Base-by-base conservation (phyloP, 2,888 invertebrate genomes). In the Drosophila bunnanda region DNA sequence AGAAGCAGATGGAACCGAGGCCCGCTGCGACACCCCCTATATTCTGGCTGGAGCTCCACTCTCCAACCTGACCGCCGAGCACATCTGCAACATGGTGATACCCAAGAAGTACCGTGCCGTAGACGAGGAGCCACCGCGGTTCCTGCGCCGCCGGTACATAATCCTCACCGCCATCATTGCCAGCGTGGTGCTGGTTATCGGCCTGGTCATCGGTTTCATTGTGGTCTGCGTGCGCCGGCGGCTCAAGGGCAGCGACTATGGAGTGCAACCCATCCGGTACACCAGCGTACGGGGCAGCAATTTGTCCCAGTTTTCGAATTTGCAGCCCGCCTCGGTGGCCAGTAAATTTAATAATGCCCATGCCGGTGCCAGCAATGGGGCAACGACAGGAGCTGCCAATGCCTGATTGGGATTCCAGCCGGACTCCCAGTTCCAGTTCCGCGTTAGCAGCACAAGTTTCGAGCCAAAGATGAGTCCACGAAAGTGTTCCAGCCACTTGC, bases 81-180 rank as follows among this genome's bases (percentile, higher is more conserved):
- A 82, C 15, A 82, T 91, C 25, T 91, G 91, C 55, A 85, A 76
- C 30, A 79, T 90, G 82, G 82, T 88, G 44, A 82, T 91, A 64
- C 90, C 92, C 2, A 84, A 82, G 53, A 89, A 91, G 54, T 91
- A 87, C 41, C 84, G 87, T 28, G 80, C 89, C 8, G 84, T 91
- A 12, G 88, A 91, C 36, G 91, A 91, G 36, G 92, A 92, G 61
- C 91, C 91, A 9, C 92, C 92, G 15, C 90, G 91, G 17, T 92
- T 92, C 59, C 69, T 92, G 32, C 88, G 92, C 4, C 92, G 91
- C 34, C 85, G 91, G 12, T 91, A 91, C 32, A 89, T 92, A 46
- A 83, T 92, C 9, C 83, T 92, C 7, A 91, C 92, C 2, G 83
- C 91, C 20, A 89, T 91, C 30, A 92, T 92, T 10, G 90, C 92